phyloP scores from a whole-genome alignment of 2,888 invertebrate genomes.

The Cheilosia impressa region DNA sequence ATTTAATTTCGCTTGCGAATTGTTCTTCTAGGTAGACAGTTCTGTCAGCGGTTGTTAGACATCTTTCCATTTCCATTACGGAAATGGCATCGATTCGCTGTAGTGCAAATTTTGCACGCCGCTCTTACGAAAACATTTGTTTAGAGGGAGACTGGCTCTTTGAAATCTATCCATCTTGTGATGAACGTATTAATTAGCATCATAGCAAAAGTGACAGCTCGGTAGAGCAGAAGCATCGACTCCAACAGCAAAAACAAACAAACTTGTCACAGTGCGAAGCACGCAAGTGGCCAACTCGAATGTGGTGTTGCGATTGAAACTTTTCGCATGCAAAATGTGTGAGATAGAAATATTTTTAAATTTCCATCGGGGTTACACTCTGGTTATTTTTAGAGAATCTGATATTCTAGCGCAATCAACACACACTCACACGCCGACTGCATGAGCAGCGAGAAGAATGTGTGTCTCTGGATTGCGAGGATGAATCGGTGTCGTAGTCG shows the following conservation, averaged over 20 bases:
- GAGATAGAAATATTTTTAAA: constrained; percentile 65
- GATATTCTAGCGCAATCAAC: constrained; percentile 52
- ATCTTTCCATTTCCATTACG: constrained; percentile 6
- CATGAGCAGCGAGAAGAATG: constrained; percentile 33
- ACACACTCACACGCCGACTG: neutral
- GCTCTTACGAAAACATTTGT: constrained; percentile 7
- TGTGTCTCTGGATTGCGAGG: constrained; percentile 58
- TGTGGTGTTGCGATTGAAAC: neutral
- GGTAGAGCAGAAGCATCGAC: constrained; percentile 23
- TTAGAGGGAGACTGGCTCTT: neutral
- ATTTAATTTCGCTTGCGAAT: neutral
- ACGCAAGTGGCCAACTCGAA: constrained; percentile 1
- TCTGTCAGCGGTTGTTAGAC: neutral
- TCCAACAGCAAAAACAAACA: constrained; percentile 37
- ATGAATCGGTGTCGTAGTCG: constrained; percentile 59
- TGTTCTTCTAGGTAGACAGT: neutral
- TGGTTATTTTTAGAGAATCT: constrained; percentile 64
- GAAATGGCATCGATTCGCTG: constrained; percentile 3
- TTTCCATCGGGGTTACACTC: constrained; percentile 71
- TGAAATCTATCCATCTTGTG: constrained; percentile 32
- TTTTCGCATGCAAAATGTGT: constrained; percentile 45
- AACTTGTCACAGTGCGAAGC: constrained; percentile 46
- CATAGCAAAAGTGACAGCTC: constrained; percentile 29
- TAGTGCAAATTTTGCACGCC: constrained; percentile 1
- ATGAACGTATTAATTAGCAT: constrained; percentile 41